phyloP scores from a whole-genome alignment of 2,888 invertebrate species.

The Siphlonurus alternatus region DNA sequence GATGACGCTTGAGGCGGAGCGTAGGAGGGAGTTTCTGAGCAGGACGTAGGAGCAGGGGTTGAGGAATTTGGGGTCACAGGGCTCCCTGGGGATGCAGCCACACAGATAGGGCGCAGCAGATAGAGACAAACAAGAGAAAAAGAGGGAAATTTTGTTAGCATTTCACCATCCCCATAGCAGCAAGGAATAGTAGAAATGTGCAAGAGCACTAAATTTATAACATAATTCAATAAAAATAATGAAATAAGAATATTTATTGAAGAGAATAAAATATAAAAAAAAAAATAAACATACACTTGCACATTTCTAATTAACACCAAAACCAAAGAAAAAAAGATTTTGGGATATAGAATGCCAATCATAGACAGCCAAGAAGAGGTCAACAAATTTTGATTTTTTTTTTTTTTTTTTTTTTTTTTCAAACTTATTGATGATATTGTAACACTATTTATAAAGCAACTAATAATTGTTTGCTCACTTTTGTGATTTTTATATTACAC shows the following conservation, averaged over 20 bases:
- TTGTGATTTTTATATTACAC: too few species aligned
- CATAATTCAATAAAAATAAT: neutral
- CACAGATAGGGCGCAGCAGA: neutral
- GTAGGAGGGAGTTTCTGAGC: conserved; percentile 13
- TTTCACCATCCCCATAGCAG: neutral
- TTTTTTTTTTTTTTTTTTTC: neutral
- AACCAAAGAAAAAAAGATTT: neutral
- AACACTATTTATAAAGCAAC: too few species aligned
- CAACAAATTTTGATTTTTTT: neutral
- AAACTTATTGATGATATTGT: too few species aligned
- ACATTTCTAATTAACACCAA: neutral
- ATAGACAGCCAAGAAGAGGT: neutral
- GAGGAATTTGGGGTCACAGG: conserved; percentile 2
- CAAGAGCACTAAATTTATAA: neutral
- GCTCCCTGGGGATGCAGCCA: conserved; percentile 6
- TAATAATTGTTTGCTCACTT: too few species aligned
- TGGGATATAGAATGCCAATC: neutral
- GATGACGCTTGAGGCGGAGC: conserved; percentile 11
- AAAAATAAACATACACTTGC: too few species aligned
- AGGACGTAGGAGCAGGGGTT: conserved; percentile 10
- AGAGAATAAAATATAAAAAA: too few species aligned
- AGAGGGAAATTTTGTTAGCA: neutral
- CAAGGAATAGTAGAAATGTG: neutral
- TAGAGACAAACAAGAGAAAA: neutral
- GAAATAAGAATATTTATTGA: too few species aligned